Percentiles rank a stretch among this genome's conserved stretches.
These are phyloP conservation scores for Dromococcyx pavoninus DNA, from an alignment of 2,797 vertebrate genomes.

Conservation along the genomic window DNA sequence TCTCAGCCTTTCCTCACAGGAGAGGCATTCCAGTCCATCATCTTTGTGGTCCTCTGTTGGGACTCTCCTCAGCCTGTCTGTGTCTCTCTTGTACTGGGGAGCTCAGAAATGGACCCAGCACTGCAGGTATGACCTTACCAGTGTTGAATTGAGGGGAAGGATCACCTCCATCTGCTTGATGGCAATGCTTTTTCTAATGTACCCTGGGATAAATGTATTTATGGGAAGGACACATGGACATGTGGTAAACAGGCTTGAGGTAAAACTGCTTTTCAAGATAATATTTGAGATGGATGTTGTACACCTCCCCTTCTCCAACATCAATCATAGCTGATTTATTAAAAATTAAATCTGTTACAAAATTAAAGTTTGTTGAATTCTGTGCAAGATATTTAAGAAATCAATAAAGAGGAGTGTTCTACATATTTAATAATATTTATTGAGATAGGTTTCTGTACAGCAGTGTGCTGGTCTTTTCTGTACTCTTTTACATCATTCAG, in stretches of 20 bases:
- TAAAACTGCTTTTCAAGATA: not conserved
- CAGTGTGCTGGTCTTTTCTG: not conserved
- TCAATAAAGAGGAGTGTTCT: not conserved
- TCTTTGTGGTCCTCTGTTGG: not conserved
- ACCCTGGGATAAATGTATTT: not conserved
- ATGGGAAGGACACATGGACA: fast-evolving
- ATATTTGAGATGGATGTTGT: not conserved
- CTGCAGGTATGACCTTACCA: not conserved
- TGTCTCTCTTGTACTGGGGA: not conserved
- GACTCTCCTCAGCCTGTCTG: not conserved
- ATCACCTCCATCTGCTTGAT: not conserved
- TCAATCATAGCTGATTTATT: not conserved
- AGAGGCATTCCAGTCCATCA: not conserved
- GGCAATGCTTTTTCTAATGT: not conserved
- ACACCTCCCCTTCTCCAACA: not conserved
- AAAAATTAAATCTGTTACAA: not conserved
- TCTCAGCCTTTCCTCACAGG: not conserved
- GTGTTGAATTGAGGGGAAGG: not conserved
- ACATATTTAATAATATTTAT: not conserved
- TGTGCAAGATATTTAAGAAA: not conserved
- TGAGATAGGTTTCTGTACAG: not conserved
- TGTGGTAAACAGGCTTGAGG: not conserved
- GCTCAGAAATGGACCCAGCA: too few species aligned
- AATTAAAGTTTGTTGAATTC: not conserved
- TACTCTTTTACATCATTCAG: not conserved